Percentiles rank a stretch among this genome's conserved stretches.
phyloP scores from a whole-genome alignment of 2,888 invertebrate species.

The Cryptocephalus moraei region DNA sequence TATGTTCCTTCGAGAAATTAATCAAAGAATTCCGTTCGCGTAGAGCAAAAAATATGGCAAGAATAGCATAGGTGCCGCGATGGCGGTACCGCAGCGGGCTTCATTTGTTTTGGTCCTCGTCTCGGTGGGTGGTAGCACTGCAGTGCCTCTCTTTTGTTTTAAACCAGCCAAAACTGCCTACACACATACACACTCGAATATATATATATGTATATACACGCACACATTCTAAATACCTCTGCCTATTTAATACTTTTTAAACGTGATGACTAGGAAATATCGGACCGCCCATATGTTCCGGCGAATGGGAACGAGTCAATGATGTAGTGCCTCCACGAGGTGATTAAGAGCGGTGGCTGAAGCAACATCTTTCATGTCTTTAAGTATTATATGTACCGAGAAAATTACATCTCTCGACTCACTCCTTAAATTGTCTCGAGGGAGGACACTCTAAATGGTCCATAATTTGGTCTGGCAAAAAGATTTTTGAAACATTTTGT shows the following conservation, averaged over 20 bases:
- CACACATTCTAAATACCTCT: conserved; percentile 1
- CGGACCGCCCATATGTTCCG: conserved; percentile 8
- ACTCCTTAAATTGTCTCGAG: no score
- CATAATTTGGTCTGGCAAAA: no score
- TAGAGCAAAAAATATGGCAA: conserved; percentile 11
- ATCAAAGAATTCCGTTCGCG: background rate
- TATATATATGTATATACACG: no score
- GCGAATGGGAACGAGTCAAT: no score
- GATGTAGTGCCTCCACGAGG: no score
- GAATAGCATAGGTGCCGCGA: conserved; percentile 20
- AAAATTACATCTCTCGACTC: no score
- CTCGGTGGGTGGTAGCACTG: conserved; percentile 25
- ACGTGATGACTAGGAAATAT: conserved; percentile 12
- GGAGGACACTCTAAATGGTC: no score
- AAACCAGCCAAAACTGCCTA: conserved; percentile 21
- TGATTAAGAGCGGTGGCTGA: no score
- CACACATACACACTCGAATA: conserved; percentile 13
- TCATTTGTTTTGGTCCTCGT: conserved; percentile 20
- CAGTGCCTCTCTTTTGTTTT: conserved; percentile 22
- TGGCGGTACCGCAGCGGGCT: conserved; percentile 21
- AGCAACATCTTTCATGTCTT: no score
- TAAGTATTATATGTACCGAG: no score
- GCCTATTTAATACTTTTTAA: conserved; percentile 15
- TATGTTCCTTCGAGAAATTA: no score
- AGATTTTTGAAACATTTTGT: no score